These are phyloP conservation scores for Panzeria rudis DNA, from an alignment of 2,888 invertebrate genomes.

Conservation along the genomic window DNA sequence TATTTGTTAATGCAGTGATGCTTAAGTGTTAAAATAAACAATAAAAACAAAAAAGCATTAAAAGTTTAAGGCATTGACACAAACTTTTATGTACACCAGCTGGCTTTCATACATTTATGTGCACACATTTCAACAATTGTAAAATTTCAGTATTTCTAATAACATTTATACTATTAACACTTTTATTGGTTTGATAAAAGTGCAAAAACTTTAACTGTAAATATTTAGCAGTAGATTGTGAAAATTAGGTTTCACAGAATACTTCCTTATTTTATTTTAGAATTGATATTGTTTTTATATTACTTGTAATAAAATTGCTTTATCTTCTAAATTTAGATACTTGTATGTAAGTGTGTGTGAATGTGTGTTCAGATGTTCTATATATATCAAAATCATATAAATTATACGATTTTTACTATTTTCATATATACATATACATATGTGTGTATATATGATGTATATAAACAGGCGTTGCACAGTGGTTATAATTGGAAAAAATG, in stretches of 20 bases:
- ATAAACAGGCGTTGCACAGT: too few relatives aligned
- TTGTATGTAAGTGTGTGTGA: neutral
- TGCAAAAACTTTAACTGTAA: neutral
- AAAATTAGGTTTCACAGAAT: neutral
- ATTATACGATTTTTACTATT: too few relatives aligned
- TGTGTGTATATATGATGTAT: too few relatives aligned
- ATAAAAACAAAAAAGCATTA: constrained; percentile 10
- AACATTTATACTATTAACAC: constrained; percentile 16
- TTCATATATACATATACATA: too few relatives aligned
- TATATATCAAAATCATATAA: too few relatives aligned
- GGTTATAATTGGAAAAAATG: too few relatives aligned
- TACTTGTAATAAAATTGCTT: neutral
- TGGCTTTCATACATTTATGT: neutral
- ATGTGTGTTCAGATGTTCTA: too few relatives aligned
- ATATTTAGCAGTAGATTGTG: neutral
- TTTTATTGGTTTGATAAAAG: constrained; percentile 9
- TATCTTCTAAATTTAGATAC: neutral
- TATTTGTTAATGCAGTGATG: constrained; percentile 43
- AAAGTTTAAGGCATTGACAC: neutral
- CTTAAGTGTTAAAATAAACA: constrained; percentile 49
- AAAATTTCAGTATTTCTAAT: constrained; percentile 27
- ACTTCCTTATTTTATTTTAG: neutral
- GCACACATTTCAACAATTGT: constrained; percentile 6
- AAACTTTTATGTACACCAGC: neutral
- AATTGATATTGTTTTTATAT: neutral